Evolutionary conservation across 1,140 invertebrate genomes (phyloP).

Genomic region (Drosophila gunungcola): DNA sequence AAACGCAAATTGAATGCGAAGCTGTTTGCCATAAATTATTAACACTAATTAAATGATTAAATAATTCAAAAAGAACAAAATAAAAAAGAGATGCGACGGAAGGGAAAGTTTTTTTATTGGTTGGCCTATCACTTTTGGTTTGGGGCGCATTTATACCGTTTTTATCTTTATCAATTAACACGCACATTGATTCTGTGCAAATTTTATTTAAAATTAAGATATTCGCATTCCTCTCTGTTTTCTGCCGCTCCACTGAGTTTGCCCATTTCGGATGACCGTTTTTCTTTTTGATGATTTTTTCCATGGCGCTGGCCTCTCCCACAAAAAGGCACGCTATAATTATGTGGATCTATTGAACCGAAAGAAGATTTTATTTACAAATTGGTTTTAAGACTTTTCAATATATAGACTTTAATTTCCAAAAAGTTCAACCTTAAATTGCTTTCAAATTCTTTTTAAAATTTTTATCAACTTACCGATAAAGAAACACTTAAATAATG

Average conservation of each 20-base stretch:
- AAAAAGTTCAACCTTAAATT: no score
- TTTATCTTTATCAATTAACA: constrained; percentile 65
- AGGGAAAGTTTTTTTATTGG: constrained; percentile 3
- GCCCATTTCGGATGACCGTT: constrained; percentile 2
- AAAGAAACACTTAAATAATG: no score
- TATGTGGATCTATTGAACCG: background rate
- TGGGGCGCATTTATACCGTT: constrained; percentile 1
- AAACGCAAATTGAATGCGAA: constrained; percentile 61
- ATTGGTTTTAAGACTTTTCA: no score
- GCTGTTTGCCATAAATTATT: constrained; percentile 70
- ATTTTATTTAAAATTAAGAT: constrained; percentile 51
- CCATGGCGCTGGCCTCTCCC: background rate
- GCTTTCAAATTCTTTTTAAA: no score
- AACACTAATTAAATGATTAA: constrained; percentile 70
- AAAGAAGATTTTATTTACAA: background rate
- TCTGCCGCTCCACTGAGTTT: constrained; percentile 22
- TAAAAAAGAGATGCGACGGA: background rate
- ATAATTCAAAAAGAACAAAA: constrained; percentile 36
- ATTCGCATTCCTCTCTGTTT: constrained; percentile 23
- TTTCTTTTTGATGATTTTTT: constrained; percentile 35
- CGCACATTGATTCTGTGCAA: constrained; percentile 58
- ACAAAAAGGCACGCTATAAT: background rate
- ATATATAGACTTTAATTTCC: no score
- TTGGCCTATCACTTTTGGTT: background rate
- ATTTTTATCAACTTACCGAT: no score